Evolutionary conservation across 2,888 invertebrate genomes (phyloP).

Genomic region (Capitulum mitella): DNA sequence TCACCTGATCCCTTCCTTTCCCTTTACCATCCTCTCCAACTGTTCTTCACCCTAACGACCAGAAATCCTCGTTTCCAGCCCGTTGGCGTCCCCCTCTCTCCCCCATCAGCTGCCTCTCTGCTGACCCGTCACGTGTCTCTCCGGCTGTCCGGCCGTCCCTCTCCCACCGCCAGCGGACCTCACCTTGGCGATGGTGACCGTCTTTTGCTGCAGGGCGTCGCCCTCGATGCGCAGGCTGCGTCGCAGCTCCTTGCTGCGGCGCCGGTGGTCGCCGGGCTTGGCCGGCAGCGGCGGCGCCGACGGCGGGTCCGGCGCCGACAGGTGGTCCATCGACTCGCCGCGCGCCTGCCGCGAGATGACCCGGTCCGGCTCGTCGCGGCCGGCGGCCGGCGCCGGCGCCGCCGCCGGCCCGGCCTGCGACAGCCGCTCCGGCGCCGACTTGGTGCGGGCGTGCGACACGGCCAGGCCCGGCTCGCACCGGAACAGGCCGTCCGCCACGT

Average conservation of each 20-base stretch:
- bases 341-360: neutral
- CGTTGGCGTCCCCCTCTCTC: too few relatives aligned
- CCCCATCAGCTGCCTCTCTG: too few relatives aligned
- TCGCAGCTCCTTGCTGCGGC: constrained; percentile 7
- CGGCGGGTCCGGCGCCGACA: constrained; percentile 26
- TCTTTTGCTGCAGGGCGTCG: constrained; percentile 37
- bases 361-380: constrained; percentile 4
- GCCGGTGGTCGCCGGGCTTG: constrained; percentile 9
- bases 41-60: too few relatives aligned
- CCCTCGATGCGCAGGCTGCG: constrained; percentile 36
- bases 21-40: too few relatives aligned
- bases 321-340: constrained; percentile 17
- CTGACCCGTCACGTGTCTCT: too few relatives aligned
- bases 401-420: constrained; percentile 17
- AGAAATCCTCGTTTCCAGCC: too few relatives aligned
- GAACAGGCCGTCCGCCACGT: neutral
- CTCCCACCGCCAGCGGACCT: constrained; percentile 10
- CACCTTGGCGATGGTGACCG: constrained; percentile 40
- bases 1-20: too few relatives aligned
- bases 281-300: constrained; percentile 1
- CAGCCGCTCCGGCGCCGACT: constrained; percentile 38
- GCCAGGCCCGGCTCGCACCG: constrained; percentile 31
- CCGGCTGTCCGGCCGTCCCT: neutral
- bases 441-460: constrained; percentile 38
- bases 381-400: neutral